Percentiles rank a stretch among this genome's conserved stretches.
Evolutionary conservation across 2,113 vertebrate genomes (phyloP).

Genomic region (Machaerirhynchus nigripectus): DNA sequence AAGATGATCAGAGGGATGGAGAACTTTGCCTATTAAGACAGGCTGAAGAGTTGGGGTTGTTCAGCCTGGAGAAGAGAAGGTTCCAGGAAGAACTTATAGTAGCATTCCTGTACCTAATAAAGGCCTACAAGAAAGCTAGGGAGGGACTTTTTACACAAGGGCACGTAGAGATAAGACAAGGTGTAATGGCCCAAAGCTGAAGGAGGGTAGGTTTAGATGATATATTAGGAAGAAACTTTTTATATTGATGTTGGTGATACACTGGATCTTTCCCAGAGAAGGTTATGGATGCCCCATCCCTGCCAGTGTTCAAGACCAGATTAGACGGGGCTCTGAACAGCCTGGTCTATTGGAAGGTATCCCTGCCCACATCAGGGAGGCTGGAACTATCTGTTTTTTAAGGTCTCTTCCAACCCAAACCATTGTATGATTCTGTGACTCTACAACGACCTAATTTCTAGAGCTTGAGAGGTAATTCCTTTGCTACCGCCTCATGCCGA

Average conservation of each 20-base stretch:
- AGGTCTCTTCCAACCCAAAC: neutral
- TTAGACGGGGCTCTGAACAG: neutral
- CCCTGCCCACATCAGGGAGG: neutral
- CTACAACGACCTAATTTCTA: neutral
- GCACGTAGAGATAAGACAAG: too few relatives aligned
- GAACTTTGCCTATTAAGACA: neutral
- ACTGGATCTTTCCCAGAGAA: neutral
- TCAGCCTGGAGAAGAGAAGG: neutral
- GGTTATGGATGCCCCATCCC: neutral
- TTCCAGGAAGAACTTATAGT: fast-evolving
- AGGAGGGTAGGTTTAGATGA: neutral
- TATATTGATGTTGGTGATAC: neutral
- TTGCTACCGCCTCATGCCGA: neutral
- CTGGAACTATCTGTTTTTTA: neutral
- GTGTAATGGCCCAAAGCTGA: neutral
- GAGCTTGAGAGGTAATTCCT: neutral
- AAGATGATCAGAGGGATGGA: neutral
- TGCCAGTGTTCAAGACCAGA: neutral
- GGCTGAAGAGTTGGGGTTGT: neutral
- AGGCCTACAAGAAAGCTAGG: neutral
- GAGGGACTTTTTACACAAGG: neutral
- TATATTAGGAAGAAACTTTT: neutral
- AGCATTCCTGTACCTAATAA: neutral
- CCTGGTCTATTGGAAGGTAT: neutral
- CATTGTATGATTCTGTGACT: neutral